A percentile compares a stretch with the other conserved stretches of the same genome.
Conservation (phyloP, 2,888 invertebrate species). For the Bombylius discolor region DNA sequence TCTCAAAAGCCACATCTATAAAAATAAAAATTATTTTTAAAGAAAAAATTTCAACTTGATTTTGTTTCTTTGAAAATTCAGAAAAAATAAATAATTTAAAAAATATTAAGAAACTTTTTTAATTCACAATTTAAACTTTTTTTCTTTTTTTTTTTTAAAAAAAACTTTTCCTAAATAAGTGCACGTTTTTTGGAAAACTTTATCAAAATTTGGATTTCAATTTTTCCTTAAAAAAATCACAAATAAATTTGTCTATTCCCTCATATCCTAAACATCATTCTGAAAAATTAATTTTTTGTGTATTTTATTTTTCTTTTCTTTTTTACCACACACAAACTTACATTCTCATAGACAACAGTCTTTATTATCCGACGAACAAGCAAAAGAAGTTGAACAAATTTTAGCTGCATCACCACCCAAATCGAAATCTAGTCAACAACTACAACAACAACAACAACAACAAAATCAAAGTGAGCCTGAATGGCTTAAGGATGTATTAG, state of each 20-base stretch:
- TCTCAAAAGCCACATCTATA: too few species aligned
- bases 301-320: background rate
- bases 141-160: background rate
- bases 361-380: constrained; percentile 77
- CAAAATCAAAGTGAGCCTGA: constrained; percentile 29
- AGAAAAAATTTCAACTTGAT: too few species aligned
- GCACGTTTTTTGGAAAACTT: too few species aligned
- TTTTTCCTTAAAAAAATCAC: too few species aligned
- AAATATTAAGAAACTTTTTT: constrained; percentile 9
- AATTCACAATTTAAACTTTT: background rate
- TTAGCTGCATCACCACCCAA: constrained; percentile 45
- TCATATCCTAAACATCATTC: too few species aligned
- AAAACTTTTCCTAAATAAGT: too few species aligned
- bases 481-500: constrained; percentile 45
- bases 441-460: constrained; percentile 16
- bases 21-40: too few species aligned
- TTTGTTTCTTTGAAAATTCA: too few species aligned
- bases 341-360: constrained; percentile 55
- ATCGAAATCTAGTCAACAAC: constrained; percentile 41
- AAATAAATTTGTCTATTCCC: too few species aligned
- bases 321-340: too few species aligned
- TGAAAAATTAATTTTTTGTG: background rate
- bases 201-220: too few species aligned
- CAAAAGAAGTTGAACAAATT: constrained; percentile 74
- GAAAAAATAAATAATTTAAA: background rate